phyloP scores from a whole-genome alignment of 2,888 invertebrate species.

The Strigamia crassipes region DNA sequence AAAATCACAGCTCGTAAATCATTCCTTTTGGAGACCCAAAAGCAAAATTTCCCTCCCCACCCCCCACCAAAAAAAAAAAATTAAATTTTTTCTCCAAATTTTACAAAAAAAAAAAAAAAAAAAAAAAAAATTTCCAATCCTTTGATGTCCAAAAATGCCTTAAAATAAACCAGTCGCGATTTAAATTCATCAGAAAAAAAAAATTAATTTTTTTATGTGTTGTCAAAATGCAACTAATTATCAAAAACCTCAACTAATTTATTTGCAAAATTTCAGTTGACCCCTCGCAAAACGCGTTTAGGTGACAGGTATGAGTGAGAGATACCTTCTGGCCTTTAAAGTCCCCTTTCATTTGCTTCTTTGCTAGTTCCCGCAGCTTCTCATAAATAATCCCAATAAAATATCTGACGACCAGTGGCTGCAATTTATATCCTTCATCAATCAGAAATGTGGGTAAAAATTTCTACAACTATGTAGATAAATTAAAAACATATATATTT shows the following conservation, averaged over 20 bases:
- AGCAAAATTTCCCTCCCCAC: not conserved
- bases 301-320: slow-evolving; percentile 38
- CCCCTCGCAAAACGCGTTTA: slow-evolving; percentile 15
- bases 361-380: slow-evolving; percentile 40
- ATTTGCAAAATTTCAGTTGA: slow-evolving; percentile 13
- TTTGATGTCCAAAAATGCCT: not conserved
- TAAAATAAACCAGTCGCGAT: not conserved
- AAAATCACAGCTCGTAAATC: slow-evolving; percentile 38
- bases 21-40: slow-evolving; percentile 8
- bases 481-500: not conserved
- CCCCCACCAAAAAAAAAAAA: not conserved
- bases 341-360: slow-evolving; percentile 42
- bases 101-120: not conserved
- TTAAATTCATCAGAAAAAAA: not conserved
- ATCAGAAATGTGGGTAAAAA: slow-evolving; percentile 10
- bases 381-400: slow-evolving; percentile 39
- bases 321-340: slow-evolving; percentile 42
- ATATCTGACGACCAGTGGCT: slow-evolving; percentile 35
- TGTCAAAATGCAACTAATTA: slow-evolving; percentile 25
- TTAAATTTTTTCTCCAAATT: not conserved
- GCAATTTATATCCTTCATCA: slow-evolving; percentile 32
- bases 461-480: slow-evolving; percentile 5
- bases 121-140: not conserved
- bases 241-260: slow-evolving; percentile 10
- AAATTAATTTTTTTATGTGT: not conserved